Percentiles rank a stretch among this genome's conserved stretches.
Evolutionary conservation across 1,140 invertebrate genomes (phyloP).

Genomic region (Neoseiulus cucumeris): DNA sequence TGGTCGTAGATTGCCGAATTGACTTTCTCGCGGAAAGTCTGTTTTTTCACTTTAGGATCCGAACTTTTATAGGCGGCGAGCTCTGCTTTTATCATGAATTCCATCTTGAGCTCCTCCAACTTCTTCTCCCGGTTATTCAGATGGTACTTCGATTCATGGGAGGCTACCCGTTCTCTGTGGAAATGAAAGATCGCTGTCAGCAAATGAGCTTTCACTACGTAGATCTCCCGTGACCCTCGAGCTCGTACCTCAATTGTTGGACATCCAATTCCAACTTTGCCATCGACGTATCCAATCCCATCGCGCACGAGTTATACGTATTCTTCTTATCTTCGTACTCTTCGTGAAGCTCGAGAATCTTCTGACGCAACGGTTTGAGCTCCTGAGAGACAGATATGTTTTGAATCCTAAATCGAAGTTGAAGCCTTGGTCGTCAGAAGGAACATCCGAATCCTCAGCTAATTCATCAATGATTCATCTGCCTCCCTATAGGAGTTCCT

Average conservation of each 20-base stretch:
- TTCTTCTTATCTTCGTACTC: slow-evolving; percentile 38
- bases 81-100: slow-evolving; percentile 1
- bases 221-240: too few relatives aligned
- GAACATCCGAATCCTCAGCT: too few relatives aligned
- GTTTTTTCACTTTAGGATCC: background rate
- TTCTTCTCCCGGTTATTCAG: background rate
- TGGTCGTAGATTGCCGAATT: background rate
- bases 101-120: background rate
- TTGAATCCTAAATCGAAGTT: too few relatives aligned
- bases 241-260: slow-evolving; percentile 11
- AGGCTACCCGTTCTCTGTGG: background rate
- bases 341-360: slow-evolving; percentile 33
- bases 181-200: too few relatives aligned
- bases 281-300: slow-evolving; percentile 35
- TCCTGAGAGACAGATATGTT: slow-evolving; percentile 30
- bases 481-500: too few relatives aligned
- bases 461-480: too few relatives aligned
- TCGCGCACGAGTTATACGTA: slow-evolving; percentile 35
- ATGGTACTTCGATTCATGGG: slow-evolving; percentile 14
- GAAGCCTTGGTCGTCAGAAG: too few relatives aligned
- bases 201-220: too few relatives aligned
- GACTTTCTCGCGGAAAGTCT: background rate
- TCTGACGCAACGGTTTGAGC: slow-evolving; percentile 36
- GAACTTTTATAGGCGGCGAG: slow-evolving; percentile 1
- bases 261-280: slow-evolving; percentile 35